Evolutionary conservation across 1,140 invertebrate genomes (phyloP).

Genomic region (Drosophila pectinifera): DNA sequence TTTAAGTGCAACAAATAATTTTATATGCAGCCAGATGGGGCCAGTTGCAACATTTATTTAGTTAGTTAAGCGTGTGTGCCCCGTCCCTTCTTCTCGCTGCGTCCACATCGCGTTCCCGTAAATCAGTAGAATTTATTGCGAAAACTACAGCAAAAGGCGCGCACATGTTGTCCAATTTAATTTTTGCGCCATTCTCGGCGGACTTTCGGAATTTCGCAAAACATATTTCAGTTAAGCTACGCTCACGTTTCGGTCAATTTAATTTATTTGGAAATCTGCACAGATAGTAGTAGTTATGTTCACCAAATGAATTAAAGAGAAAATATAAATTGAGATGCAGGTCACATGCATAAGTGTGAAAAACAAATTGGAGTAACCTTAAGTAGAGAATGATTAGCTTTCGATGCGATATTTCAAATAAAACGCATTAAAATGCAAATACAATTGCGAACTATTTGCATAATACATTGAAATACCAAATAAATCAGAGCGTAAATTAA

Average conservation of each 20-base stretch:
- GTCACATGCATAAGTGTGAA: too few species aligned
- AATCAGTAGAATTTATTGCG: constrained; percentile 77
- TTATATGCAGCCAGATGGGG: constrained; percentile 29
- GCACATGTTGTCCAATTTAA: constrained; percentile 79
- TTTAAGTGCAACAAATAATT: constrained; percentile 75
- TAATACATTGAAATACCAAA: neutral
- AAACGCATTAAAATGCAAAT: constrained; percentile 26
- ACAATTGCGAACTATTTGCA: neutral
- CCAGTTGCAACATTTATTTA: constrained; percentile 73
- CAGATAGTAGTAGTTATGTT: neutral
- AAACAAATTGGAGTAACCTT: constrained; percentile 1
- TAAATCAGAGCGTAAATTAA: constrained; percentile 2
- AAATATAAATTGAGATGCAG: constrained; percentile 48
- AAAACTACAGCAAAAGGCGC: constrained; percentile 71
- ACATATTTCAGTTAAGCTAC: constrained; percentile 73
- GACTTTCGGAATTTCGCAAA: constrained; percentile 68
- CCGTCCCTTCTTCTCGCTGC: constrained; percentile 3
- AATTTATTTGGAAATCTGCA: constrained; percentile 62
- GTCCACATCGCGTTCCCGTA: constrained; percentile 53
- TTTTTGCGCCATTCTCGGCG: constrained; percentile 64
- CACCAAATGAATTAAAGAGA: constrained; percentile 32
- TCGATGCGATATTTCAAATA: constrained; percentile 11
- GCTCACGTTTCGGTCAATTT: constrained; percentile 58
- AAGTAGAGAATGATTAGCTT: constrained; percentile 1
- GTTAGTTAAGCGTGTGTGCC: constrained; percentile 67